phyloP scores from a whole-genome alignment of 2,113 vertebrate genomes.

The Isichthys henryi region DNA sequence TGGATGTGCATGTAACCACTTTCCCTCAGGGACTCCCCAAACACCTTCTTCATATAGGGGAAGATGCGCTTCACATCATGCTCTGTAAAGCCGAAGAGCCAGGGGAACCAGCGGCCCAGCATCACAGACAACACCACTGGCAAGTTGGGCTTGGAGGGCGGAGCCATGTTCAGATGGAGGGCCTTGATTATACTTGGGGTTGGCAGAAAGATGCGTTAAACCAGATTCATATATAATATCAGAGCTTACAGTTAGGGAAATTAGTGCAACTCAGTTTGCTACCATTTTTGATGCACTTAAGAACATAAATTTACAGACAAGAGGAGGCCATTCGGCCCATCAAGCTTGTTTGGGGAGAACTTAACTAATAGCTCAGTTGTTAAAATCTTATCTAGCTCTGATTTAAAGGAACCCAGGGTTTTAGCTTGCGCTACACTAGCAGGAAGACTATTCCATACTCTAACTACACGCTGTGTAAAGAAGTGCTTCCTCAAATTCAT shows the following conservation, averaged over 20 bases:
- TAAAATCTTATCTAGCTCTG: too few relatives aligned
- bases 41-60: constrained; percentile 60
- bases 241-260: not conserved
- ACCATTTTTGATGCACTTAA: not conserved
- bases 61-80: constrained; percentile 55
- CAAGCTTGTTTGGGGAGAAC: too few relatives aligned
- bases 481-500: too few relatives aligned
- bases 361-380: too few relatives aligned
- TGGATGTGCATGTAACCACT: constrained; percentile 82
- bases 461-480: too few relatives aligned
- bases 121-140: constrained; percentile 44
- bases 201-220: not conserved
- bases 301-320: too few relatives aligned
- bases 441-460: too few relatives aligned
- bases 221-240: not conserved
- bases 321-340: too few relatives aligned
- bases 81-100: constrained; percentile 64
- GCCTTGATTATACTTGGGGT: constrained; percentile 64
- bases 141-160: constrained; percentile 21
- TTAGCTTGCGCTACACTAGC: too few relatives aligned
- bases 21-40: constrained; percentile 57
- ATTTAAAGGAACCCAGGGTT: too few relatives aligned
- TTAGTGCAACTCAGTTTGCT: not conserved
- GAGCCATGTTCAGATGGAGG: constrained; percentile 69
- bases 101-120: constrained; percentile 64